These are phyloP conservation scores for Stenichneumon culpator DNA, from an alignment of 2,888 invertebrate species.

Conservation along the genomic window DNA sequence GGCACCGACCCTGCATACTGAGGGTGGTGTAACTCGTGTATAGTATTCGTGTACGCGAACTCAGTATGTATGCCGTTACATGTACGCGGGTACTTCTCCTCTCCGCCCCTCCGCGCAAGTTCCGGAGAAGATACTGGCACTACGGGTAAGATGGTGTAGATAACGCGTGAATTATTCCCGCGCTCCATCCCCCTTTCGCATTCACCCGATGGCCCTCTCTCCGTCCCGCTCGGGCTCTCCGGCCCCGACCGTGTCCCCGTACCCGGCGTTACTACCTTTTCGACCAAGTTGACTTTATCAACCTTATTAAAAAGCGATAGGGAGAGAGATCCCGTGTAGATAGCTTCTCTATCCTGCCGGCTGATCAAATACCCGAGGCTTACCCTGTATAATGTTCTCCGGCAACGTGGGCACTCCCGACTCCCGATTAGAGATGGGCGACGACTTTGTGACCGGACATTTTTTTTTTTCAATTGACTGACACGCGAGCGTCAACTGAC, in stretches of 20 bases:
- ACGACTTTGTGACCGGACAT: background rate
- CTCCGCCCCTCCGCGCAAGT: constrained; percentile 62
- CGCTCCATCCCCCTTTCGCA: constrained; percentile 77
- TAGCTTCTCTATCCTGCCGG: constrained; percentile 75
- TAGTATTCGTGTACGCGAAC: constrained; percentile 70
- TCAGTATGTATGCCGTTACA: constrained; percentile 71
- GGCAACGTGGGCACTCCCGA: constrained; percentile 16
- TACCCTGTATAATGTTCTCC: constrained; percentile 51
- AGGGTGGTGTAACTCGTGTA: constrained; percentile 71
- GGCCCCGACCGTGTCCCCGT: constrained; percentile 14
- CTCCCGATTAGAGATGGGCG: constrained; percentile 27
- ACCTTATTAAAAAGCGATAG: constrained; percentile 84
- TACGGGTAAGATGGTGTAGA: constrained; percentile 82
- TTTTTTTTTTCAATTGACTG: background rate
- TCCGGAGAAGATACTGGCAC: constrained; percentile 80
- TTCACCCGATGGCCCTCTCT: constrained; percentile 69
- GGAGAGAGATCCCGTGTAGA: constrained; percentile 80
- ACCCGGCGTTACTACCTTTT: constrained; percentile 52
- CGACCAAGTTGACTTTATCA: constrained; percentile 82
- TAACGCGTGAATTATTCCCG: constrained; percentile 84
- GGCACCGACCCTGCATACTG: constrained; percentile 71
- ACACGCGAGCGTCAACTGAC: no score
- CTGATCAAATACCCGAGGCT: constrained; percentile 70
- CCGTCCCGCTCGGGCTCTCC: constrained; percentile 46
- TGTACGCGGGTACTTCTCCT: constrained; percentile 67